Base-by-base conservation (phyloP, 2,888 invertebrate species). In the Oscheius sp. region DNA sequence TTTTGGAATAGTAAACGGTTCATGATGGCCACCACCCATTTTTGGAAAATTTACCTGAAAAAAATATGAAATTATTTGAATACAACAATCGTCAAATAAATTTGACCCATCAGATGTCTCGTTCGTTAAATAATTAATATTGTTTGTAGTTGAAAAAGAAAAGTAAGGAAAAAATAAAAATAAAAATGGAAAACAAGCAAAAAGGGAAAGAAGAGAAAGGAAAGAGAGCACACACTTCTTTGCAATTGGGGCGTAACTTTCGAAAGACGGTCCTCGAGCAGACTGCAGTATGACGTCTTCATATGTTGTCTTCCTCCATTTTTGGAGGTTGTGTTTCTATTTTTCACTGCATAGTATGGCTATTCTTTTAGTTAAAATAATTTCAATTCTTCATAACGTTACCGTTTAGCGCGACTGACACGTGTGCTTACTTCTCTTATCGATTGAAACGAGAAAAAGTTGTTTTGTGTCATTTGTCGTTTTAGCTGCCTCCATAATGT, bases 1-100 rank as follows among this genome's bases (percentile, higher is more conserved):
- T 68, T 85, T 74, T 28, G 83, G 83, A 64, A 83, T 76, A 67
- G 80, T 77, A 66, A 80, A 82, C 20, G 80, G 80, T 63, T 83
- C 82, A 68, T 81, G 82, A 63, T 79, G 80, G 51, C 71, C 71
- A 45, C 76, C 77, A 49, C 82, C 82, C 82, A 82, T 81, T 28
- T 70, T 74, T 47, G 6, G 24, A 44, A 24, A 41, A 41, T 38
- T 44, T 14, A 41, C 33, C 12, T 22, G 28, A 59, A n/a, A n/a
- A 28, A 36, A 56, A 12, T 54, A 28, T 33, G 38, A 17, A n/a
- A 36, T 14, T 1, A 28, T 24, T 1, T 12, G 28, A 24, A 24
- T n/a, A 50, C 8, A 36, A 36, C 36, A 36, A n/a, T n/a, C n/a
- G n/a, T n/a, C n/a, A n/a, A n/a, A n/a, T n/a, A n/a, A n/a, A n/a